Evolutionary conservation across 23 tunicate genomes (phyloP), one percentile per base, ranked within the genome.

Genomic region (Clavelina lepadiformis): DNA sequence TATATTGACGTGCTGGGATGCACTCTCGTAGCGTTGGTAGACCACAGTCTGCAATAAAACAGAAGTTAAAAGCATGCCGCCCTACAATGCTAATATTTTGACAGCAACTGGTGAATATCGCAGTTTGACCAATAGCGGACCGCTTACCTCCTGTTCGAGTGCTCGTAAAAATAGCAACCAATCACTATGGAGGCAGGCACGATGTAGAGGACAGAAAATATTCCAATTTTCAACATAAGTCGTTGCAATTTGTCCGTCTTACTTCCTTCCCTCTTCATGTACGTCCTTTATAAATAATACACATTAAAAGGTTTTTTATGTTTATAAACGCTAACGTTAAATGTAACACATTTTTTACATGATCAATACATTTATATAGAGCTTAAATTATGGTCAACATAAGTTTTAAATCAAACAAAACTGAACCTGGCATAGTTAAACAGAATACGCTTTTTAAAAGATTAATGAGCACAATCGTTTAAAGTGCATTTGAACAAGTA

Each of bases 161-260:
- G 83, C 31, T 89, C 89, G 30, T 89, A 89, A 37, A 81, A 75
- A 53, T 81, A 89, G 51, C 97, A 89, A 11, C 88, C 79, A 34
- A 89, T 77, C 19, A 81, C 89, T 2, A 89, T 46, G 6, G 89
- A 75, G 0, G 97, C 83, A 1, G 89, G 84, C 11, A 81, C 97
- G 33, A 85, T 76, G 60, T 89, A 89, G 13, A 89, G 65, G 11
- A 81, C 97, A 22, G 97, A 75, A 63, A 89, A 89, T 20, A 81
- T 51, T 30, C 84, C 85, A 31, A 89, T 89, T 63, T 89, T 89
- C 49, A 81, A 65, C 82, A 89, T 89, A 0, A 89, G 65, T 33
- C 79, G 65, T 69, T 89, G 89, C 55, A 89, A 51, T 56, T 76
- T 81, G 45, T 81, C 97, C 5, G 89, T 81, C 41, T 76, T 56